phyloP scores from a whole-genome alignment of 1,140 invertebrate genomes.

The Nixonia krombeini region DNA sequence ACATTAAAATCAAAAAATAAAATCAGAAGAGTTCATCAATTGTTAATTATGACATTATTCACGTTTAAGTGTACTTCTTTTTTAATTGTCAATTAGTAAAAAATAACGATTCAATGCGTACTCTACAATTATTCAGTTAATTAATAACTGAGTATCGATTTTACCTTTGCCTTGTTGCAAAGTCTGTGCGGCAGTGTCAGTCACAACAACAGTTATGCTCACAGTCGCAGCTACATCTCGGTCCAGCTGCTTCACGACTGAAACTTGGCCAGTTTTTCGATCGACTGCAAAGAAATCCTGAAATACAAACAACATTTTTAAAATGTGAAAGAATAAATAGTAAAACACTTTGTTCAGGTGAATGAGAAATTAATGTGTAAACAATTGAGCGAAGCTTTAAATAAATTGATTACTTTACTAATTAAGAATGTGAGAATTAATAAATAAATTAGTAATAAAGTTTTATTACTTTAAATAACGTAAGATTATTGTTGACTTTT shows the following conservation, averaged over 20 bases:
- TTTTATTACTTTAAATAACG: constrained; percentile 59
- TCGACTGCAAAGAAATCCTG: constrained; percentile 83
- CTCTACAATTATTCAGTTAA: background rate
- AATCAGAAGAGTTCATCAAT: too few species aligned
- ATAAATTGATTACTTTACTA: too few species aligned
- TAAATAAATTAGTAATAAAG: too few species aligned
- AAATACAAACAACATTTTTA: constrained; percentile 52
- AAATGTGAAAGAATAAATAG: too few species aligned
- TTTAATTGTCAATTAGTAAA: background rate
- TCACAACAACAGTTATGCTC: constrained; percentile 83
- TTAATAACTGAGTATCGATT: constrained; percentile 2
- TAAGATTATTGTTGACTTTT: constrained; percentile 73
- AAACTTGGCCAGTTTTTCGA: constrained; percentile 79
- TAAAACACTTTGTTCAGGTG: too few species aligned
- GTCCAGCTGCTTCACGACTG: constrained; percentile 77
- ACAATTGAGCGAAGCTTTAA: too few species aligned
- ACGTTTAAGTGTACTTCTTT: too few species aligned
- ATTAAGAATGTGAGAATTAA: too few species aligned
- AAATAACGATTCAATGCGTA: too few species aligned
- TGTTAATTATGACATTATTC: too few species aligned
- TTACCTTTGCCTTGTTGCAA: constrained; percentile 84
- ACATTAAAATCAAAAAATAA: background rate
- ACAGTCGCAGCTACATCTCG: constrained; percentile 81
- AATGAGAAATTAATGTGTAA: too few species aligned
- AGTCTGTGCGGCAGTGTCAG: constrained; percentile 83